A percentile compares a stretch with the other conserved stretches of the same genome.
Conservation (phyloP, 2,888 invertebrate species). For the Spialia ferax region DNA sequence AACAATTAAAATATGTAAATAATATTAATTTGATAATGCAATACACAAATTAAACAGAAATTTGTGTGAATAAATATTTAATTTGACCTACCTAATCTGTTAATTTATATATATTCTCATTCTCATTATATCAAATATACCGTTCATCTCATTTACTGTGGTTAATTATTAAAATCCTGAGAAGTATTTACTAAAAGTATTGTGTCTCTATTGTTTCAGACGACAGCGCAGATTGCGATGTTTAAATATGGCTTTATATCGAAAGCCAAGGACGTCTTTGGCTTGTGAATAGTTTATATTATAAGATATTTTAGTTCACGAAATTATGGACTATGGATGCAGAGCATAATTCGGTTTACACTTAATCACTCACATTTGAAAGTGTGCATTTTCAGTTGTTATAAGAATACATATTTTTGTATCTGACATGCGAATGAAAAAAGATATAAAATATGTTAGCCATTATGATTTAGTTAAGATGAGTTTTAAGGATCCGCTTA, state of each 20-base stretch:
- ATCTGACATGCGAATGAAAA: conserved; percentile 73
- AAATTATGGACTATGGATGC: conserved; percentile 66
- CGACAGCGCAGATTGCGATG: conserved; percentile 65
- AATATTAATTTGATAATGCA: neutral
- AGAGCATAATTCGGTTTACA: conserved; percentile 70
- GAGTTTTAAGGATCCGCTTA: conserved; percentile 77
- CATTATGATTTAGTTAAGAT: conserved; percentile 79
- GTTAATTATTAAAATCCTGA: too few relatives aligned
- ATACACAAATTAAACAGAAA: too few relatives aligned
- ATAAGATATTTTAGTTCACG: conserved; percentile 63
- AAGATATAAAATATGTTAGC: conserved; percentile 72
- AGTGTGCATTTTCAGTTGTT: conserved; percentile 80
- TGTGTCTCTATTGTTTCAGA: conserved; percentile 63
- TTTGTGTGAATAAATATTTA: too few relatives aligned
- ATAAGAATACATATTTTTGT: conserved; percentile 82
- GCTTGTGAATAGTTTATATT: conserved; percentile 74
- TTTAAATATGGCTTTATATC: conserved; percentile 74
- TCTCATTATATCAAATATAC: too few relatives aligned
- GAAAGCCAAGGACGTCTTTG: conserved; percentile 66
- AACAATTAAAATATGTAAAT: neutral
- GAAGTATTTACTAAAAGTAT: too few relatives aligned
- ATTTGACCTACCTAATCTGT: too few relatives aligned
- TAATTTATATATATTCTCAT: too few relatives aligned
- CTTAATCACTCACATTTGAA: conserved; percentile 73
- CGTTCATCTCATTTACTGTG: too few relatives aligned